Evolutionary conservation across 2,113 vertebrate species (phyloP).

Genomic region (Camelus bactrianus): DNA sequence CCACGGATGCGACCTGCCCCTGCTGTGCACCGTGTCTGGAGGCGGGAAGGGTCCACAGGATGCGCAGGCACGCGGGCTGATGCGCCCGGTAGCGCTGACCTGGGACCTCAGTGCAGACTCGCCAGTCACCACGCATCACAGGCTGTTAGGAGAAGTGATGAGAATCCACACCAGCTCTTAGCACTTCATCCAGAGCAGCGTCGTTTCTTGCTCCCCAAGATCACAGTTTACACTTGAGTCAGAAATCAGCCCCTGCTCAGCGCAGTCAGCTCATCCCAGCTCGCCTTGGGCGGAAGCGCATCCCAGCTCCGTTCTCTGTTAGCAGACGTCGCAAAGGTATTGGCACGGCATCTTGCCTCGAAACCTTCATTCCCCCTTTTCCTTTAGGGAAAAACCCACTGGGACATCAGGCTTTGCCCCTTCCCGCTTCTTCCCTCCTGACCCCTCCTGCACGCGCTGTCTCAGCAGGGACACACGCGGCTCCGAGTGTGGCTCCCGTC

Average conservation of each 20-base stretch:
- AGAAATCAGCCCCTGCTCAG: not conserved
- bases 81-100: too few relatives aligned
- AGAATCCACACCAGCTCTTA: accelerated
- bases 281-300: not conserved
- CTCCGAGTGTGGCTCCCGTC: not conserved
- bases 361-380: accelerated
- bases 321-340: accelerated
- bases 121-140: accelerated
- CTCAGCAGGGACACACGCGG: accelerated
- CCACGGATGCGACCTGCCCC: accelerated
- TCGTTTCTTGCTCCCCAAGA: not conserved
- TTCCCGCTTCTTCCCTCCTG: not conserved
- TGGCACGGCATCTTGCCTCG: not conserved
- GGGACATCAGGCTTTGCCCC: not conserved
- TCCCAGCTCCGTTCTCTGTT: not conserved
- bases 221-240: accelerated
- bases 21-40: accelerated
- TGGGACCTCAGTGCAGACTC: too few relatives aligned
- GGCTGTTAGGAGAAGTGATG: accelerated
- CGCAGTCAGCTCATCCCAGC: accelerated
- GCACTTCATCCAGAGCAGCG: accelerated
- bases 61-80: too few relatives aligned
- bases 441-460: accelerated
- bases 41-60: not conserved
- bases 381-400: not conserved